Conservation (phyloP, 2,113 vertebrate species). For the Dipodomys spectabilis region DNA sequence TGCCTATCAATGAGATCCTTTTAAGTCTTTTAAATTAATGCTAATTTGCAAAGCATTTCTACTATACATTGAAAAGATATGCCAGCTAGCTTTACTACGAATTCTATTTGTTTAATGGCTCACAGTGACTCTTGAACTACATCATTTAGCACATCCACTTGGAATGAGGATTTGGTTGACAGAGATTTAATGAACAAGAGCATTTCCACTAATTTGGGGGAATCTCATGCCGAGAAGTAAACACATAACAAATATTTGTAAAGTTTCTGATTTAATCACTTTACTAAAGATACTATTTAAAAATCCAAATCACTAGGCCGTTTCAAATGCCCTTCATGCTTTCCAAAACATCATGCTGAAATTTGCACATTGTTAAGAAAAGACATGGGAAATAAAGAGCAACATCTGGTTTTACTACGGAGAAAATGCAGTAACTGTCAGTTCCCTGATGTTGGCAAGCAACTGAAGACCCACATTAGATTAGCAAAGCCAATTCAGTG, state of each 20-base stretch:
- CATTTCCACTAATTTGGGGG: slow-evolving; percentile 43
- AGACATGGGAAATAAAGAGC: slow-evolving; percentile 45
- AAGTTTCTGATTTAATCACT: slow-evolving; percentile 63
- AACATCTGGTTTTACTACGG: slow-evolving; percentile 72
- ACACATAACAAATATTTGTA: slow-evolving; percentile 62
- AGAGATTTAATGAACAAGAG: slow-evolving; percentile 72
- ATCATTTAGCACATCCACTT: slow-evolving; percentile 56
- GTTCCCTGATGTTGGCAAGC: slow-evolving; percentile 62
- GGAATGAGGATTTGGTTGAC: slow-evolving; percentile 58
- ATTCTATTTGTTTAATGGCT: slow-evolving; percentile 38
- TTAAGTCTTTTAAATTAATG: slow-evolving; percentile 49
- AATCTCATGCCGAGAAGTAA: slow-evolving; percentile 65
- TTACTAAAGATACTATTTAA: slow-evolving; percentile 56
- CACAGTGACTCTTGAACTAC: slow-evolving; percentile 13
- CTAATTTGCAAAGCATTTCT: slow-evolving; percentile 58
- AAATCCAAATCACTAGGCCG: slow-evolving; percentile 45
- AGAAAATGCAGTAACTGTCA: slow-evolving; percentile 68
- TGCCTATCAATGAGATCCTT: not conserved
- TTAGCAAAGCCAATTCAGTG: slow-evolving; percentile 65
- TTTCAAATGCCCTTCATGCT: slow-evolving; percentile 47
- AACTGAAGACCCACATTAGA: slow-evolving; percentile 62
- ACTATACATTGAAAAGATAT: slow-evolving; percentile 39
- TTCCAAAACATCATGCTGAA: slow-evolving; percentile 53
- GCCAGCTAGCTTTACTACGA: slow-evolving; percentile 41
- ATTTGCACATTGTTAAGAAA: slow-evolving; percentile 67